Base-by-base conservation (phyloP, 2,113 vertebrate genomes). In the Eleginops maclovinus region DNA sequence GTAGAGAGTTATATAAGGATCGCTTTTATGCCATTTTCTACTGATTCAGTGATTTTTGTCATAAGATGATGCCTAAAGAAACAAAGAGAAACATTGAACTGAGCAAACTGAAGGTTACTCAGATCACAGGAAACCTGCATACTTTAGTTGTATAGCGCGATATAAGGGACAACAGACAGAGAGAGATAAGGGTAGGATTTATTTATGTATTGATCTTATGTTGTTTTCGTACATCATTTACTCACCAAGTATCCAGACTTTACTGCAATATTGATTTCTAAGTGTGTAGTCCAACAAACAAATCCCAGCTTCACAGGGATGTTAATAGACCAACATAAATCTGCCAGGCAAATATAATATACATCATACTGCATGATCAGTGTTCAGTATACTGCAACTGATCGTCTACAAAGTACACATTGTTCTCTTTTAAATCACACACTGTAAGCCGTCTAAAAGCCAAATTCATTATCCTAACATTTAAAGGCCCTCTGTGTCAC, bases 221-320 rank as follows among this genome's bases (percentile, higher is more conserved):
- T 31, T 31, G 28, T 31, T 31, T 31, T 5, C 4, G 3, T 31
- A 31, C 3, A 31, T 31, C 28, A 31, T 31, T 31, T 31, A 31
- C 28, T 31, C 28, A 31, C 28, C 28, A 31, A 31, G 28, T 31
- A 31, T 3, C 28, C 28, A 31, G 28, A 31, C 28, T 31, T 4
- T 31, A 31, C 28, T 31, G 28, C 28, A 31, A 56, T 40, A 63
- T n/a, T 31, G 47, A 64, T 65, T 61, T 69, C 72, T 58, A 6
- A 14, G 12, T 55, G 1, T 22, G 13, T 13, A 26, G 31, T 22
- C 41, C 28, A 49, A n/a, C 14, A 22, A 72, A 26, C 53, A 60
- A 47, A 2, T 24, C 22, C 28, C 12, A 19, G n/a, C 14, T 40
- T 1, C 40, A 2, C 8, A 10, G 22, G 50, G 50, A n/a, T 11